Evolutionary conservation across 2,113 vertebrate genomes (phyloP), one percentile per base, ranked within the genome.

Genomic region (Hemichromis elongatus): DNA sequence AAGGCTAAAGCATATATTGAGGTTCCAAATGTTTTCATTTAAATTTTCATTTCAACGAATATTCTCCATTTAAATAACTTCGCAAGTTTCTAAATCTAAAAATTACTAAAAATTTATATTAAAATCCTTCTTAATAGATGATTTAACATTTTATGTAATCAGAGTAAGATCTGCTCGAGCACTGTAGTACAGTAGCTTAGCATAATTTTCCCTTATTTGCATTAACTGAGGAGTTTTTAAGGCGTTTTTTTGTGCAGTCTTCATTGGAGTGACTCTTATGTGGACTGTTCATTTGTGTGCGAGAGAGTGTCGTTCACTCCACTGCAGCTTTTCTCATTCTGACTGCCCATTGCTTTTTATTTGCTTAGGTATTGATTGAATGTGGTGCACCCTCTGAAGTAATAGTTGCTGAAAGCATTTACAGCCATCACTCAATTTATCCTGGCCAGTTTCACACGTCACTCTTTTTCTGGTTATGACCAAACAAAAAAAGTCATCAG

Each of bases 321-420:
- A 33, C 83, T 91, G 83, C 88, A 91, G 90, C 87, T 91, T 92
- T 91, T 91, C 91, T 89, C 91, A 92, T 89, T 94, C 85, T 89
- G 91, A 95, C 91, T 95, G 90, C 91, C 90, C 90, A 81, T 81
- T 92, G 94, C 90, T 94, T 95, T 95, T 95, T 94, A 95, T 95
- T 94, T 95, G 94, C 94, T 94, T 88, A 81, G 92, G 83, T 96
- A 96, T 96, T 96, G 96, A 96, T 96, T 95, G 88, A 93, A 94
- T 92, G 91, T 89, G 92, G 90, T 94, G 87, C 91, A 93, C 91
- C 92, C 94, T 91, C 94, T 94, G 93, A 96, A 95, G 95, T 96
- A 95, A 96, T 95, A 95, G 92, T 95, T 96, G 93, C 94, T 96
- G 94, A 96, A 95, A 96, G 94, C 94, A 94, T 95, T 95, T 94